Percentiles rank a stretch among this genome's conserved stretches.
These are phyloP conservation scores for Microplitis mediator DNA, from an alignment of 1,140 invertebrate genomes.

Conservation along the genomic window DNA sequence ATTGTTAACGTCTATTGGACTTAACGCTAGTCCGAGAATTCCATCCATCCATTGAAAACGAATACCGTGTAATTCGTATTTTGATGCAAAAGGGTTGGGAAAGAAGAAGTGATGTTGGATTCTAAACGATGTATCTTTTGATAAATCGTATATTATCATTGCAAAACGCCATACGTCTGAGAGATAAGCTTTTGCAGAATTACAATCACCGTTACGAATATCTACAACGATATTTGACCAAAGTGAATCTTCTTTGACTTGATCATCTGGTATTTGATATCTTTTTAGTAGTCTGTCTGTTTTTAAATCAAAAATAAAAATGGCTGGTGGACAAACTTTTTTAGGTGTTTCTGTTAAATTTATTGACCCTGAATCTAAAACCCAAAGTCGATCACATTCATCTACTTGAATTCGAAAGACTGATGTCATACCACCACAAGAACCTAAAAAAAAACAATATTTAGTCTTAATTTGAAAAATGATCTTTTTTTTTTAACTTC, in stretches of 20 bases:
- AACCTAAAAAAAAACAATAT: constrained; percentile 40
- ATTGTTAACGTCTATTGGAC: constrained; percentile 63
- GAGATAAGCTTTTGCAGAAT: constrained; percentile 72
- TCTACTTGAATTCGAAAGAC: constrained; percentile 79
- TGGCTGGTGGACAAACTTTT: constrained; percentile 74
- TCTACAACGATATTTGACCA: constrained; percentile 78
- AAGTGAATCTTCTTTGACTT: constrained; percentile 74
- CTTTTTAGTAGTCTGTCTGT: constrained; percentile 69
- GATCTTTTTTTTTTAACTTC: too few species aligned
- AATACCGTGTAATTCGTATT: constrained; percentile 70
- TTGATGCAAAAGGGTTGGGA: constrained; percentile 75
- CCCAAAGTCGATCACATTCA: constrained; percentile 74
- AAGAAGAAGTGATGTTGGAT: constrained; percentile 76
- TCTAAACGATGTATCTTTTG: constrained; percentile 72
- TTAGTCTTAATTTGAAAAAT: too few species aligned
- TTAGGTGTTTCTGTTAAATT: constrained; percentile 72
- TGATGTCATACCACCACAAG: constrained; percentile 73
- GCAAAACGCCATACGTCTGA: constrained; percentile 80
- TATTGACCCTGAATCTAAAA: constrained; percentile 77
- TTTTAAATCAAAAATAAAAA: constrained; percentile 75
- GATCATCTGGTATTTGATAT: constrained; percentile 69
- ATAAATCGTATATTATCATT: constrained; percentile 72
- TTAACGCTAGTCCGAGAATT: constrained; percentile 76
- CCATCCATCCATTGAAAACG: constrained; percentile 84
- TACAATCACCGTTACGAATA: constrained; percentile 67